Base-by-base conservation (phyloP, 1,140 invertebrate species). In the Plutomurus gul region DNA sequence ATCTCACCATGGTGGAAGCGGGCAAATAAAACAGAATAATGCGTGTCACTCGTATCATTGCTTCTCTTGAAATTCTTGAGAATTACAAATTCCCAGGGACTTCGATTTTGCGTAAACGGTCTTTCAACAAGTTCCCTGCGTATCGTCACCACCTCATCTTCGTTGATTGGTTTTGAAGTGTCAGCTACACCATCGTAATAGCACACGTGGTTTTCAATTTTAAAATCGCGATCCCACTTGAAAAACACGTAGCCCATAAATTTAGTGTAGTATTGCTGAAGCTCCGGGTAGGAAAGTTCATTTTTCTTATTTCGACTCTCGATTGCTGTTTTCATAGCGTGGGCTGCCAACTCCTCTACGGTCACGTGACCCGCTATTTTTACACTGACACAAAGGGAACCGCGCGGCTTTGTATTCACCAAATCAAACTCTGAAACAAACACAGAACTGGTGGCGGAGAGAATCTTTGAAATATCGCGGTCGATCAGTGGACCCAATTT, bases 151-250 rank as follows among this genome's bases (percentile, higher is more conserved):
- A 72, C 11, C 20, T 49, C 2, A 22, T 71, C 60, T 47, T 56
- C 20, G 22, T 56, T 39, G 13, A 51, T 16, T 25, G 30, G 11
- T 10, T 33, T 37, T 5, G 16, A 11, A 13, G 22, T 6, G 0
- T 20, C 43, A 8, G n/a, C 13, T 47, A 25, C 22, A 4, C 30
- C 51, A 25, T 47, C 27, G 40, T 46, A 56, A 27, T 56, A 22
- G 3, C 30, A 1, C 0, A 78, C 33, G 33, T 78, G 76, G 16
- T 72, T 72, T 6, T 49, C 36, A 16, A 78, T 16, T 47, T 36
- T 33, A 27, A 78, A 78, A 18, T 78, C n/a, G 16, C 47, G 22
- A 22, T 78, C 76, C 76, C 76, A 78, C 16, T 72, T 78, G 37
- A 65, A 78, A 51, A 78, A 78, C 8, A 78, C 0, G 20, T 47